Base-by-base conservation (phyloP, 1,140 invertebrate species). In the Parapsyche elsis region DNA sequence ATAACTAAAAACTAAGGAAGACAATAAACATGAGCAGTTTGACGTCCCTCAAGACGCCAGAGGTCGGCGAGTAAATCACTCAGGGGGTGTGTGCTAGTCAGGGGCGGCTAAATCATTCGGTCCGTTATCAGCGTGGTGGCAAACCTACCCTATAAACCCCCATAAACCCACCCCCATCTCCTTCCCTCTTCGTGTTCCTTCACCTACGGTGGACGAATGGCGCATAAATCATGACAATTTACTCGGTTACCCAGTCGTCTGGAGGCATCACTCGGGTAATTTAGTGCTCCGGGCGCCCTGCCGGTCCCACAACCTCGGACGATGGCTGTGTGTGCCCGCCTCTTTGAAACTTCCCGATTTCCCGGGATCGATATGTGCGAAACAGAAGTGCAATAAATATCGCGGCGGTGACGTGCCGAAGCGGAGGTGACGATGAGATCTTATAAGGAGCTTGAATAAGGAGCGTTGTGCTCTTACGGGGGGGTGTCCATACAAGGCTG, bases 201-300 rank as follows among this genome's bases (percentile, higher is more conserved):
- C 64, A 67, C 64, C 64, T 30, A 30, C 64, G 64, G 57, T 16
- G 21, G 74, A 76, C 74, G 74, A 76, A 76, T 21, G 74, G 74
- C 45, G 49, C 75, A 77, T 77, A 77, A 77, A 77, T 77, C 57
- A 77, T 77, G 75, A 77, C 75, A 77, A 77, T 77, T 77, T 77
- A 77, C 75, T 77, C 53, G 75, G 74, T 76, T 76, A 76, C 74
- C 44, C 74, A 76, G 74, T 76, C 74, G 74, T 76, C 74, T 76
- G 74, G 59, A 77, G 59, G 75, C 75, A 77, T 77, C 46, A 77
- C 75, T 45, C 57, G 46, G 14, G 75, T 77, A 77, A 77, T 77
- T 77, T 77, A 77, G 24, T 64, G 59, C 75, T 19, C 19, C 57
- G 21, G 24, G 10, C 57, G 57, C 49, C 49, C 49, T 53, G 12